Evolutionary conservation across 2,113 vertebrate species (phyloP), one percentile per base, ranked within the genome.

Genomic region (Aviceda subcristata): DNA sequence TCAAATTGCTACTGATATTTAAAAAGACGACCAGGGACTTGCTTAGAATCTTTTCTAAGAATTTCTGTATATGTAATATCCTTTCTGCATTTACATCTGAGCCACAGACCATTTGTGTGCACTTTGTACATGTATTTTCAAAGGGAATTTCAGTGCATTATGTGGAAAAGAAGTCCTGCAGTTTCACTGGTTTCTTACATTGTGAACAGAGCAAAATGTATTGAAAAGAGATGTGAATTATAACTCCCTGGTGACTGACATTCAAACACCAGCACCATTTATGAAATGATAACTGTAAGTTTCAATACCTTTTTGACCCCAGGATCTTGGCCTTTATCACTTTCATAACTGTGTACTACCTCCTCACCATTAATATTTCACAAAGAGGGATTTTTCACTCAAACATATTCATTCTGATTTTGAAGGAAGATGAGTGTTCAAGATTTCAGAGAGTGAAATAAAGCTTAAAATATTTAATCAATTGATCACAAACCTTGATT

Each of bases 291-390:
- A 77, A 79, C 53, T 92, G 17, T 15, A 81, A 88, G 17, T 93
- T 92, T 95, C 69, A 79, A 90, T 90, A 94, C 60, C 62, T 95
- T 94, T 93, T 69, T 82, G 87, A 75, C 57, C 55, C 86, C 50
- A 81, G 68, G 62, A 94, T 41, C 17, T 26, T 84, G 80, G 63
- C 50, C 59, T 96, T 94, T 96, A 63, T 46, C 26, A 72, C 26
- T 72, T 95, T 91, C 45, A 71, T 88, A 86, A 82, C 41, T 91
- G 26, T 78, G 50, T 88, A 88, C 90, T 94, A 69, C 23, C 20
- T 92, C 7, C 41, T 94, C 73, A 93, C 14, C 32, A 94, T 93
- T 96, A 92, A 80, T 84, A 96, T 94, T 97, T 97, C 77, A 94
- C 0, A 3, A 60, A 57, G 46, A 76, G 24, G 19, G 23, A 87